Percentiles rank a stretch among this genome's conserved stretches.
Evolutionary conservation across 2,797 vertebrate genomes (phyloP).

Genomic region (Pipistrellus nathusii): DNA sequence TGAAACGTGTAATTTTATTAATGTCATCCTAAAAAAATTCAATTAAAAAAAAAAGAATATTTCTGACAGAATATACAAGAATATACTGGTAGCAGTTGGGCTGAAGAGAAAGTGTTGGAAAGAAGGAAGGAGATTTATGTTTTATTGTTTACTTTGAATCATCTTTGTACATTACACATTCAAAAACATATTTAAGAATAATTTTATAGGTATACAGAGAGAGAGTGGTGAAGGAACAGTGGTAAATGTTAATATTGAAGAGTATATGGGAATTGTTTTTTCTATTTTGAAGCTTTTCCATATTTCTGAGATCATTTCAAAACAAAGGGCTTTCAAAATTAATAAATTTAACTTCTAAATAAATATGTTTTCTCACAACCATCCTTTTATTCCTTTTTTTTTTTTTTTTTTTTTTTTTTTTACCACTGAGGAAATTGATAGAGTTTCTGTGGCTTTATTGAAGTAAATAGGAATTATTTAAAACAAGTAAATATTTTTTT

Average conservation of each 20-base stretch:
- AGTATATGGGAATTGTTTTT: neutral
- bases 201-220: neutral
- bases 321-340: neutral
- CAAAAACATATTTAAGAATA: conserved; percentile 32
- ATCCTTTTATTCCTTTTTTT: neutral
- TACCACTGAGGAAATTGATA: neutral
- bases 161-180: neutral
- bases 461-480: conserved; percentile 3
- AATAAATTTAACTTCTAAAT: conserved; percentile 11
- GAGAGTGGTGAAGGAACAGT: neutral
- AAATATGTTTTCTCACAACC: neutral
- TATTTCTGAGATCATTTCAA: conserved; percentile 7
- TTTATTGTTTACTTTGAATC: neutral
- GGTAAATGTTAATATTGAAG: neutral
- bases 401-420: neutral
- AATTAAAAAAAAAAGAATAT: neutral
- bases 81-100: neutral
- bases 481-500: neutral
- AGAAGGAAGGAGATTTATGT: neutral
- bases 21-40: neutral
- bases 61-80: neutral
- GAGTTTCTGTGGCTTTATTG: neutral
- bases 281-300: neutral
- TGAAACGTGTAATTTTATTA: neutral
- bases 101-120: neutral